These are phyloP conservation scores for Plumapathes pennacea DNA, from an alignment of 92 coral and sea anemone genomes.

Conservation along the genomic window DNA sequence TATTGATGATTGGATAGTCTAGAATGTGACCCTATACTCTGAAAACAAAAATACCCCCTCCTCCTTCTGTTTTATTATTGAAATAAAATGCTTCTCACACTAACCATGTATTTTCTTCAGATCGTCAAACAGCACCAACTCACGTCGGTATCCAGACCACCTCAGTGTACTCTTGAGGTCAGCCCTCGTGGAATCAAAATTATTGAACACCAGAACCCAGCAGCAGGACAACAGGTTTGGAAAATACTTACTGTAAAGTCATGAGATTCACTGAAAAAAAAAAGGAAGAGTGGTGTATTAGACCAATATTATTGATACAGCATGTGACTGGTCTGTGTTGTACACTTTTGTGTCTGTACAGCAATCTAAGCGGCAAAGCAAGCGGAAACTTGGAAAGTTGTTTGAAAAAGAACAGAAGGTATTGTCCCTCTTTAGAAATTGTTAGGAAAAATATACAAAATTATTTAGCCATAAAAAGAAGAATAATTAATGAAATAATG, in stretches of 20 bases:
- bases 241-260: no score
- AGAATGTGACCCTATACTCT: no score
- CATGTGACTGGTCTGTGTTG: no score
- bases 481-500: background rate
- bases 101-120: slow-evolving; percentile 29
- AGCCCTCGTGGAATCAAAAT: slow-evolving; percentile 66
- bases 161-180: slow-evolving; percentile 71
- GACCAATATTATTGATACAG: no score
- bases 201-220: slow-evolving; percentile 40
- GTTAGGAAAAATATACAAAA: background rate
- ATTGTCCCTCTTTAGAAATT: background rate
- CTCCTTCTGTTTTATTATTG: no score
- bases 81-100: no score
- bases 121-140: slow-evolving; percentile 80
- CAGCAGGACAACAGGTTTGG: slow-evolving; percentile 15
- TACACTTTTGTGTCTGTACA: no score
- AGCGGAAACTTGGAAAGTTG: slow-evolving; percentile 70
- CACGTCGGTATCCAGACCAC: slow-evolving; percentile 57
- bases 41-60: no score
- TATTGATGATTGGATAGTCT: no score
- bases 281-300: no score
- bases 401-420: slow-evolving; percentile 92
- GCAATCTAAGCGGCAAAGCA: slow-evolving; percentile 65
- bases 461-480: background rate
- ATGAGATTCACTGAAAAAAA: background rate